A percentile compares a stretch with the other conserved stretches of the same genome.
These are phyloP conservation scores for Lepilemur septentrionalis DNA, from an alignment of 2,797 vertebrate genomes.

Conservation along the genomic window DNA sequence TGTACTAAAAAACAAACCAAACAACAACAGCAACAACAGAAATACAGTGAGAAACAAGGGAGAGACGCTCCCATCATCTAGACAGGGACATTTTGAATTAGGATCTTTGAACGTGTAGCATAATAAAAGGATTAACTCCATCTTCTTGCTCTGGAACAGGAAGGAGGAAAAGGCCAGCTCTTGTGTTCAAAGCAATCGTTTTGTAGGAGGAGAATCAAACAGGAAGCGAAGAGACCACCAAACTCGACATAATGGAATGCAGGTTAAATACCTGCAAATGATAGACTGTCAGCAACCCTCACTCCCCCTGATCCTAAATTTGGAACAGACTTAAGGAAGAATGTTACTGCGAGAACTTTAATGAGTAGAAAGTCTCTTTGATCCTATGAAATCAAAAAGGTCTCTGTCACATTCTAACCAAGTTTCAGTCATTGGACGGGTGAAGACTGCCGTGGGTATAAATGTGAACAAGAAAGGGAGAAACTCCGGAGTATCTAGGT, in stretches of 20 bases:
- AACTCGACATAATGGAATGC: not conserved
- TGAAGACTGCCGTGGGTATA: not conserved
- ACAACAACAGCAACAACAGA: not conserved
- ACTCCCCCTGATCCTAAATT: not conserved
- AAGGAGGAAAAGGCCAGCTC: slow-evolving; percentile 28
- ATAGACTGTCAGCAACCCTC: slow-evolving; percentile 3
- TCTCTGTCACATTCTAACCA: not conserved
- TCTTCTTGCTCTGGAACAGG: not conserved
- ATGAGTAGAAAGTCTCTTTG: slow-evolving; percentile 47
- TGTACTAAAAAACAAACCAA: not conserved
- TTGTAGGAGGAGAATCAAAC: slow-evolving; percentile 22
- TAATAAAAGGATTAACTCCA: slow-evolving; percentile 27
- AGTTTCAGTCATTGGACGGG: not conserved
- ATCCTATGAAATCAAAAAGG: slow-evolving; percentile 39
- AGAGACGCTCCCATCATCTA: not conserved
- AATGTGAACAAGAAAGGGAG: not conserved
- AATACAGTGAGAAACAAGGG: not conserved
- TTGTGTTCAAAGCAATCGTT: slow-evolving; percentile 43
- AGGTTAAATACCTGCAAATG: slow-evolving; percentile 26
- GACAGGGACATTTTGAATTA: not conserved
- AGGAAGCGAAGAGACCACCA: not conserved
- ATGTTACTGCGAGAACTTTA: not conserved
- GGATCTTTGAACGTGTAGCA: slow-evolving; percentile 31
- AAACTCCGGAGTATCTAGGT: not conserved
- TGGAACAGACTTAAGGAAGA: slow-evolving; percentile 50